Percentiles rank a stretch among this genome's conserved stretches.
phyloP scores from a whole-genome alignment of 2,113 vertebrate species.

The Anoplopoma fimbria region DNA sequence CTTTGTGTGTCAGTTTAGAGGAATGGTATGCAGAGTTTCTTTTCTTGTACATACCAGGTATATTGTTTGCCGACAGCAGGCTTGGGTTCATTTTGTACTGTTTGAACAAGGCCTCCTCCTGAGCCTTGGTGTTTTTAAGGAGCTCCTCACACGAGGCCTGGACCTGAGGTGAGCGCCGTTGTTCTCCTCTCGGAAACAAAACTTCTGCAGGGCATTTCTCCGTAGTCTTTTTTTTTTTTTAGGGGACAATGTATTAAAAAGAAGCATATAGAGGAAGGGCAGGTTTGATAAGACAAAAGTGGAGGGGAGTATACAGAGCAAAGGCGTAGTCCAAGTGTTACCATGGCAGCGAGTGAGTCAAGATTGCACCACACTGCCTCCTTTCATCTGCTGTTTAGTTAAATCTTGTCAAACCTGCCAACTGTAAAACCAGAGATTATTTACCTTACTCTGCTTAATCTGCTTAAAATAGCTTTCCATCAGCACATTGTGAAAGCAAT shows the following conservation, averaged over 20 bases:
- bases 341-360: constrained; percentile 33
- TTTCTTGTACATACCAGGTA: constrained; percentile 86
- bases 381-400: constrained; percentile 18
- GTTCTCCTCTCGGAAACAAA: constrained; percentile 80
- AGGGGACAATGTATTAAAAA: background rate
- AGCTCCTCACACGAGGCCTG: constrained; percentile 81
- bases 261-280: background rate
- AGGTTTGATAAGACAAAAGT: background rate
- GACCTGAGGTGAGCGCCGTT: constrained; percentile 81
- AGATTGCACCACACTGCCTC: constrained; percentile 5
- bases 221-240: background rate
- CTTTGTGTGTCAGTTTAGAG: background rate
- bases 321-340: constrained; percentile 37
- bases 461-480: background rate
- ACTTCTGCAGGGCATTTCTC: constrained; percentile 88
- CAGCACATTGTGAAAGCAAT: background rate
- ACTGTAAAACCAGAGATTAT: background rate
- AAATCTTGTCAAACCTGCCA: constrained; percentile 26
- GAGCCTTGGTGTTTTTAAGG: constrained; percentile 76
- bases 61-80: constrained; percentile 81
- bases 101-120: constrained; percentile 88
- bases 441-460: background rate
- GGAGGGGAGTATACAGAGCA: background rate
- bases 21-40: background rate
- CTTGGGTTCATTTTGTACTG: constrained; percentile 77